Conservation (phyloP, 2,113 vertebrate genomes). For the Callocephalon fimbriatum region DNA sequence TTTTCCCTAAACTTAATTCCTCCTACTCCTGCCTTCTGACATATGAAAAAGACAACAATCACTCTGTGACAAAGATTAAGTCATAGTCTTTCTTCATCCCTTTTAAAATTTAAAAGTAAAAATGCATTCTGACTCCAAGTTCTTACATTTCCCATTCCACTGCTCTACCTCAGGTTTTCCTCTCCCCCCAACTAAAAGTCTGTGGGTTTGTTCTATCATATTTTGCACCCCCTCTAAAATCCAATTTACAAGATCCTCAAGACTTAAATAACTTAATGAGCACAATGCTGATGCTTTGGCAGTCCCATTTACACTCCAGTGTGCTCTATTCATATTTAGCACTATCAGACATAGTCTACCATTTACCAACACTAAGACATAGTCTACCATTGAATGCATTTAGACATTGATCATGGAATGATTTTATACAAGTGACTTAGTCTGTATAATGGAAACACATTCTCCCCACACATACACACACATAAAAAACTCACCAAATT, state of each 20-base stretch:
- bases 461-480: background rate
- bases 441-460: background rate
- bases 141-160: background rate
- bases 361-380: background rate
- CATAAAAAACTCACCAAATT: background rate
- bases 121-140: background rate
- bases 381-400: background rate
- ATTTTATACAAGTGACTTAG: background rate
- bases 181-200: background rate
- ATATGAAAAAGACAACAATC: slow-evolving; percentile 12
- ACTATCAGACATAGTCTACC: background rate
- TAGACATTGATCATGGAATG: background rate
- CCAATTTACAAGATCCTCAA: slow-evolving; percentile 18
- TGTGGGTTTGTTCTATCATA: background rate
- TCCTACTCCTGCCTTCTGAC: slow-evolving; percentile 40
- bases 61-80: background rate
- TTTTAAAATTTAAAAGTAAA: background rate
- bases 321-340: slow-evolving; percentile 34
- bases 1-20: slow-evolving; percentile 51
- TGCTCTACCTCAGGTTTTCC: background rate
- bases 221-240: slow-evolving; percentile 14
- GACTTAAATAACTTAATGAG: background rate
- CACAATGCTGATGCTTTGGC: background rate
- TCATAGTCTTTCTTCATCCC: background rate
- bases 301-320: background rate